phyloP scores from a whole-genome alignment of 2,888 invertebrate genomes.

The Drosophila maculinotata region DNA sequence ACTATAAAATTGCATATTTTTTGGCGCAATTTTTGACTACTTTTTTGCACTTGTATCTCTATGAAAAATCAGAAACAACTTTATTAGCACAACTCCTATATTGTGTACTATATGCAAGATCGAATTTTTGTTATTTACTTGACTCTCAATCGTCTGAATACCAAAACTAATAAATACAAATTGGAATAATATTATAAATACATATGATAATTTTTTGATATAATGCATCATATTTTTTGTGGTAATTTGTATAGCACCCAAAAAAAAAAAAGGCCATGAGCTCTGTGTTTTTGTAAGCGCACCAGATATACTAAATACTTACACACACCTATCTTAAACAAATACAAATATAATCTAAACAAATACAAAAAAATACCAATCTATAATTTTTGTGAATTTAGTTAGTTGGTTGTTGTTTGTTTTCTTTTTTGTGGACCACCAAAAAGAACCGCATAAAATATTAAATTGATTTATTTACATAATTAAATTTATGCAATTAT shows the following conservation, averaged over 20 bases:
- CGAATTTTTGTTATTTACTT: slow-evolving; percentile 67
- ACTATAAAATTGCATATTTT: slow-evolving; percentile 82
- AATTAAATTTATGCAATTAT: slow-evolving; percentile 78
- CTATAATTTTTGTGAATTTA: slow-evolving; percentile 57
- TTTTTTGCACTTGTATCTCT: slow-evolving; percentile 80
- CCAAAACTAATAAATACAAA: slow-evolving; percentile 39
- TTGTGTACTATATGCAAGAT: slow-evolving; percentile 72
- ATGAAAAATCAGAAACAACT: slow-evolving; percentile 42
- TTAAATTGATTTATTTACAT: slow-evolving; percentile 75
- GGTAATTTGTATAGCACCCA: slow-evolving; percentile 82
- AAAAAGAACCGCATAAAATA: slow-evolving; percentile 62
- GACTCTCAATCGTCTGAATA: slow-evolving; percentile 51
- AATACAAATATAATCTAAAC: slow-evolving; percentile 51
- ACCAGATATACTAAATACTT: slow-evolving; percentile 47
- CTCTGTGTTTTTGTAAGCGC: slow-evolving; percentile 76
- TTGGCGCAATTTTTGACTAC: slow-evolving; percentile 83
- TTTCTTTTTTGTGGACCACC: slow-evolving; percentile 21
- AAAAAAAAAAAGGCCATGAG: slow-evolving; percentile 46
- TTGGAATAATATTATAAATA: slow-evolving; percentile 53
- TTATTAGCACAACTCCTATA: slow-evolving; percentile 73
- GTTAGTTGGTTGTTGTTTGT: slow-evolving; percentile 52
- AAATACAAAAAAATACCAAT: slow-evolving; percentile 34
- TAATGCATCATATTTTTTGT: slow-evolving; percentile 80
- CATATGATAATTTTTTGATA: slow-evolving; percentile 68
- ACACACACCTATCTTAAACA: slow-evolving; percentile 26